These are phyloP conservation scores for Rafetus swinhoei DNA, from an alignment of 2,113 vertebrate genomes.

Conservation along the genomic window DNA sequence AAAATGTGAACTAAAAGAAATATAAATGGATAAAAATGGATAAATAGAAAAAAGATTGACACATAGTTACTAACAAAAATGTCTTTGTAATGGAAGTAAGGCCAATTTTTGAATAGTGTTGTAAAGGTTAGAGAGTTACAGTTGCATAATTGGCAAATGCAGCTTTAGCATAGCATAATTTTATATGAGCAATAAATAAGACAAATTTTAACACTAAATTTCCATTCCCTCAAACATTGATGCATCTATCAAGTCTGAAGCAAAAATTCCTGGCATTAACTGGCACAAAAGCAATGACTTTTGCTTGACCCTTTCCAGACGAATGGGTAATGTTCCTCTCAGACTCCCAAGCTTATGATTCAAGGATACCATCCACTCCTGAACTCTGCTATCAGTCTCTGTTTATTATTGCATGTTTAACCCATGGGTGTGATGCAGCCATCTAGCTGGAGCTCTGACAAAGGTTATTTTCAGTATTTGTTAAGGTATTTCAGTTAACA, in stretches of 20 bases:
- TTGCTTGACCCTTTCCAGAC: conserved; percentile 25
- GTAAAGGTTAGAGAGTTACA: conserved; percentile 8
- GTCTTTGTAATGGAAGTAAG: neutral
- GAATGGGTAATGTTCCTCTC: neutral
- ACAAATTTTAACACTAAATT: neutral
- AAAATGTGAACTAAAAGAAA: conserved; percentile 14
- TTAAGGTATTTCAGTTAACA: neutral
- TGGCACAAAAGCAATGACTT: neutral
- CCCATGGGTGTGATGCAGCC: neutral
- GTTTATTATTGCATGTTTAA: neutral
- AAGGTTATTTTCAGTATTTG: neutral
- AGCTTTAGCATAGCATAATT: conserved; percentile 23
- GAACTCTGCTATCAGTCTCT: conserved; percentile 18
- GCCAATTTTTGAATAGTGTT: neutral
- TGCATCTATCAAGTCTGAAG: conserved; percentile 18
- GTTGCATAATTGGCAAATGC: neutral
- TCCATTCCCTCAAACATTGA: neutral
- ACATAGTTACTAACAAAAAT: neutral
- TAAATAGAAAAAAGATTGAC: conserved; percentile 4
- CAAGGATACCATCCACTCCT: neutral
- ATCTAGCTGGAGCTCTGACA: neutral
- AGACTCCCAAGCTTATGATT: conserved; percentile 6
- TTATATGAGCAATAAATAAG: neutral
- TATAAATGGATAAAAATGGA: neutral
- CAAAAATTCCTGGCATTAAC: neutral